A percentile compares a stretch with the other conserved stretches of the same genome.
These are phyloP conservation scores for Portunus trituberculatus DNA, from an alignment of 1,140 invertebrate species.

Conservation along the genomic window DNA sequence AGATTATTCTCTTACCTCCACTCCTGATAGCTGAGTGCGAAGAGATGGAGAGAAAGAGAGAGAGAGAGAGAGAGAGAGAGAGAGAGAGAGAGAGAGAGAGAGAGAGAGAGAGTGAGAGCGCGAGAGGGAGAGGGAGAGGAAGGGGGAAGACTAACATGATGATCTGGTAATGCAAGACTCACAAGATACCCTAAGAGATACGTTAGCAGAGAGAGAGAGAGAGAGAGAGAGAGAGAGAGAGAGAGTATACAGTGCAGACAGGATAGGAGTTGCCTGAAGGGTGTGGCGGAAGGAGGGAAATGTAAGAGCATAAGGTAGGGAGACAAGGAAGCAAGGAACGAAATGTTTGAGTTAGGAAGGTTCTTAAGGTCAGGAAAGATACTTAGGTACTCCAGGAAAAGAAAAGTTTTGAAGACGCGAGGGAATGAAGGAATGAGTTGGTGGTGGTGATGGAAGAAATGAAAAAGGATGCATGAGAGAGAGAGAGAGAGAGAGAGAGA, in stretches of 20 bases:
- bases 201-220: neutral
- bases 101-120: neutral
- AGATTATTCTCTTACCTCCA: neutral
- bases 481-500: too few relatives aligned
- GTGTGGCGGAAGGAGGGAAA: neutral
- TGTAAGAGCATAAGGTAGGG: neutral
- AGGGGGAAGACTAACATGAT: neutral
- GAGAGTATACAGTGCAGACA: neutral
- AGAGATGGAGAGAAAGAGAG: neutral
- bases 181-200: neutral
- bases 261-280: neutral
- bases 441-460: too few relatives aligned
- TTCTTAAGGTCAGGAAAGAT: neutral
- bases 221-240: neutral
- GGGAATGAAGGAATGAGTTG: too few relatives aligned
- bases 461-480: too few relatives aligned
- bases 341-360: neutral
- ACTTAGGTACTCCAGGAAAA: neutral
- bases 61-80: neutral
- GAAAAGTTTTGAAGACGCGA: neutral
- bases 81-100: neutral
- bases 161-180: neutral
- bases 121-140: neutral
- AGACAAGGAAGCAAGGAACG: neutral
- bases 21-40: neutral